Evolutionary conservation across 2,888 invertebrate genomes (phyloP), one percentile per base, ranked within the genome.

Genomic region (Boloria euphrosyne): DNA sequence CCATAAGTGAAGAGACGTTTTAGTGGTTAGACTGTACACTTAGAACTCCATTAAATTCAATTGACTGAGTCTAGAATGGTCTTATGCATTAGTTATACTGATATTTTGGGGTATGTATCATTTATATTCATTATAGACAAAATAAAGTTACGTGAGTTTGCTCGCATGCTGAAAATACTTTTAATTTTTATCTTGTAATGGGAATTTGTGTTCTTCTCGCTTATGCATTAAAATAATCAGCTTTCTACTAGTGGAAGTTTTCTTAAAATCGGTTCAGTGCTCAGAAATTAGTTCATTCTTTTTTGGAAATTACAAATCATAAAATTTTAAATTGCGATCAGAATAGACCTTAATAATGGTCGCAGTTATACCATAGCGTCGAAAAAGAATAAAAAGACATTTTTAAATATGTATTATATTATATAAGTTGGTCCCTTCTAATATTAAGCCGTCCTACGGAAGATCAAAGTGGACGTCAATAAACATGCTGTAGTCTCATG

Each of bases 11-110:
- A 27, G 16, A 27, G 17, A 59, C 31, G 59, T 16, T 49, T 59
- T 49, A 59, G 59, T 47, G 59, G 59, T 49, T 59, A 27, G 31
- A 16, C 69, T 68, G 74, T 69, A 70, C 73, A 76, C 75, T 78
- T 74, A 70, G 74, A 75, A 77, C 82, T 83, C 83, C 81, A 86
- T 86, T 87, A 85, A 81, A 86, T 76, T 80, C 87, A 87, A 88
- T 87, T 87, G 87, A 77, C 75, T 80, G 79, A 78, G 80, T 75
- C 69, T 65, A 59, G 71, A 60, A 78, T 54, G 67, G 70, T 17
- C 7, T 64, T 68, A 79, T 77, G 71, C 73, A 16, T 3, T 46
- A 27, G 27, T 46, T 2, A n/a, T 10, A 2, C 3, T 10, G 2
- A 38, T 38, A 38, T 38, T 38, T 38, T 38, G 7, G 10, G 31